Conservation (phyloP, 2,888 invertebrate genomes). For the Oxyteleia sp. region DNA sequence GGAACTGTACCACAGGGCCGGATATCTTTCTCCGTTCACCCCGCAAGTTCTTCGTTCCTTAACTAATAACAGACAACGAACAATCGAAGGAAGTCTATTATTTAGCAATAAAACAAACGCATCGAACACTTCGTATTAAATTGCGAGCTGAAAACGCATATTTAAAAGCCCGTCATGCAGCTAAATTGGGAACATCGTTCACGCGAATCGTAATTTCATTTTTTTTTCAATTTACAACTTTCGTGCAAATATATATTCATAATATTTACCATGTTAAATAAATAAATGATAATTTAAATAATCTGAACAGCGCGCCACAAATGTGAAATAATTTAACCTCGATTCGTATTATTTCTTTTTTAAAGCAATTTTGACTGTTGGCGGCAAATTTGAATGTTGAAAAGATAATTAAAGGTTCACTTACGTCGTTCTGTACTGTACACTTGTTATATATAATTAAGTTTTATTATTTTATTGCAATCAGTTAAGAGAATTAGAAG, state of each 20-base stretch:
- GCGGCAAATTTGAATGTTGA: constrained; percentile 31
- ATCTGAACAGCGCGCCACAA: too few species aligned
- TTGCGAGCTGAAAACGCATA: too few species aligned
- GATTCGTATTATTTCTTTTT: too few species aligned
- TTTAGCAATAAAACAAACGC: background rate
- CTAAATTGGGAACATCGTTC: too few species aligned
- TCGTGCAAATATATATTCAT: too few species aligned
- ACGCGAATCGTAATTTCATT: too few species aligned
- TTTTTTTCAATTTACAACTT: too few species aligned
- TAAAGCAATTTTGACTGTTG: constrained; percentile 2
- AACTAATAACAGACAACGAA: constrained; percentile 37
- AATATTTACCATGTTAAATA: too few species aligned
- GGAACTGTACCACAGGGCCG: constrained; percentile 85
- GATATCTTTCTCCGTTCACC: constrained; percentile 72
- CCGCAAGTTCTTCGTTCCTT: constrained; percentile 33
- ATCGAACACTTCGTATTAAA: background rate
- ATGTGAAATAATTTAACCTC: background rate
- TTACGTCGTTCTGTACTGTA: background rate
- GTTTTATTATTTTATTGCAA: constrained; percentile 45
- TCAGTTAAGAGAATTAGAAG: constrained; percentile 54
- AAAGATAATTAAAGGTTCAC: constrained; percentile 42
- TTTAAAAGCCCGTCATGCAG: too few species aligned
- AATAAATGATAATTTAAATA: too few species aligned
- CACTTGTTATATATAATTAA: constrained; percentile 44
- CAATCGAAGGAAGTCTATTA: constrained; percentile 25